Percentiles rank a stretch among this genome's conserved stretches.
Evolutionary conservation across 2,113 vertebrate genomes (phyloP).

Genomic region (Cairina moschata): DNA sequence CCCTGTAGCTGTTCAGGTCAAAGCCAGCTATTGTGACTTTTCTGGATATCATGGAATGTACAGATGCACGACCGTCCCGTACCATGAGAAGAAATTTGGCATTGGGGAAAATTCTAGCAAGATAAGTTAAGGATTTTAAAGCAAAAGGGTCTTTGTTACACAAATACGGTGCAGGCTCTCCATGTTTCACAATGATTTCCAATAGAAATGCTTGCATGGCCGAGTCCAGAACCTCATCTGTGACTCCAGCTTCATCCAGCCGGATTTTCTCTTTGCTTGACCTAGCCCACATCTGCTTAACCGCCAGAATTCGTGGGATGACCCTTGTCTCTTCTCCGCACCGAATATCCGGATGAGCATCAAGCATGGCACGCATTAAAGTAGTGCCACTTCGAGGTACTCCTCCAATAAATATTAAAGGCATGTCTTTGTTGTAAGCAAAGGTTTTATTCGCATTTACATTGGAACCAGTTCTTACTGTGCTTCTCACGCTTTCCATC

Average conservation of each 20-base stretch:
- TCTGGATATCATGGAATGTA: slow-evolving; percentile 98
- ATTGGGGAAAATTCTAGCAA: slow-evolving; percentile 94
- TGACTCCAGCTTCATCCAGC: slow-evolving; percentile 94
- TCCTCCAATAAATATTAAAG: slow-evolving; percentile 94
- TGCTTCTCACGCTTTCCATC: slow-evolving; percentile 71
- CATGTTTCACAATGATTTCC: slow-evolving; percentile 97
- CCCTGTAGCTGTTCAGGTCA: slow-evolving; percentile 94
- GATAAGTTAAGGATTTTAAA: slow-evolving; percentile 92
- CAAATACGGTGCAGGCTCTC: slow-evolving; percentile 91
- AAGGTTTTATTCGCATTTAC: slow-evolving; percentile 73
- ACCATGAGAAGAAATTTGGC: slow-evolving; percentile 97
- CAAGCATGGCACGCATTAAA: slow-evolving; percentile 96
- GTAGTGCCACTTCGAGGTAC: slow-evolving; percentile 96
- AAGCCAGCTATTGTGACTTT: slow-evolving; percentile 98
- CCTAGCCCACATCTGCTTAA: slow-evolving; percentile 98
- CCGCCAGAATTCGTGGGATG: slow-evolving; percentile 93
- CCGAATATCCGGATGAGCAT: slow-evolving; percentile 92
- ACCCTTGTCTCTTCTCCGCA: slow-evolving; percentile 96
- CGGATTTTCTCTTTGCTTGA: slow-evolving; percentile 96
- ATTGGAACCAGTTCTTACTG: slow-evolving; percentile 72
- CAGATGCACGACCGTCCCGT: slow-evolving; percentile 91
- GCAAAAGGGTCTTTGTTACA: slow-evolving; percentile 99
- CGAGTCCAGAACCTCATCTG: slow-evolving; percentile 93
- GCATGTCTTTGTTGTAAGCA: slow-evolving; percentile 96
- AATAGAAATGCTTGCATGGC: slow-evolving; percentile 96